Base-by-base conservation (phyloP, 2,797 vertebrate genomes). In the Tamandua tetradactyla region DNA sequence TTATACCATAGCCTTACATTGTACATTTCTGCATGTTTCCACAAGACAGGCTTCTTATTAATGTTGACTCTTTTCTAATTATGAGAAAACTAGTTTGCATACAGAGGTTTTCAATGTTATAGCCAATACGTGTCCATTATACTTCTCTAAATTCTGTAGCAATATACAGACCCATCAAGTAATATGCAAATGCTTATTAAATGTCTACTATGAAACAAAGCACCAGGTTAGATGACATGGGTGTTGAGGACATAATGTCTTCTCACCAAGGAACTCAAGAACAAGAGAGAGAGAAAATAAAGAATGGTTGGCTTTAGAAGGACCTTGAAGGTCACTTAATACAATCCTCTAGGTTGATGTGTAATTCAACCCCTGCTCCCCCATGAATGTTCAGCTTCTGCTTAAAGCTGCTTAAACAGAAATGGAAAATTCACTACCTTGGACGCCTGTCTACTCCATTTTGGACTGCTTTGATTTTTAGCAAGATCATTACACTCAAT, bases 41-140 rank as follows among this genome's bases (percentile, higher is more conserved):
- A 88, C 15, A 71, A 87, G 89, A 76, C 93, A 95, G 22, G 8
- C 30, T 94, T 91, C 47, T 47, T 93, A 93, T 95, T 96, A 96
- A 81, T 89, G 44, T 80, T 93, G 72, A 75, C 75, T 95, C 72
- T 89, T 94, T 94, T 88, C 89, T 95, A 96, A 90, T 96, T 80
- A 81, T 62, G 89, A 95, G 87, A 92, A 90, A 94, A 90, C n/a
- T 74, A 85, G 52, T 90, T 88, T 97, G 86, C 79, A 89, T 72
- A 47, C 37, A 72, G 59, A 93, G 71, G 37, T 89, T 92, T 86
- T 79, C 76, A 22, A 9, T 59, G 40, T 92, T 88, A 88, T 47
- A 80, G 35, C 10, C 74, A 88, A 55, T 52, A 87, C 30, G n/a
- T 72, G 57, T 86, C 30, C 32, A 86, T 75, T 76, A 52, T 14